Evolutionary conservation across 2,888 invertebrate species (phyloP), one percentile per base, ranked within the genome.

Genomic region (Coecobrya sp.): DNA sequence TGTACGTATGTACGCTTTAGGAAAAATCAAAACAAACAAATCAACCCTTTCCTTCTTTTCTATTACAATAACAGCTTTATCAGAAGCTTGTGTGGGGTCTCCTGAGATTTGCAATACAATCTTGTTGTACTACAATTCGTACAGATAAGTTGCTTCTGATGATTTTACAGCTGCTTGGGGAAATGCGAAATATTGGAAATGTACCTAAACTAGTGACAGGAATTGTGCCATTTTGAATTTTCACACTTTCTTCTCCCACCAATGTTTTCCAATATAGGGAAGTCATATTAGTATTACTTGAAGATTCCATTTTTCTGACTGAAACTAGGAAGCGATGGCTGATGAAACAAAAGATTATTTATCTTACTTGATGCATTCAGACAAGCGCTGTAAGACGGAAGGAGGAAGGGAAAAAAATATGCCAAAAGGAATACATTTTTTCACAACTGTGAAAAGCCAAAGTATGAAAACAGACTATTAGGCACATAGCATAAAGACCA

Each of bases 21-120:
- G 59, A 89, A 68, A 89, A 62, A 89, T 89, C 81, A 89, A 89
- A 89, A 89, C 82, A 89, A 89, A 89, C 89, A 89, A 89, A 89
- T 89, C 89, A 82, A 42, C 89, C 30, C 42, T 84, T 62, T 30
- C 86, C 55, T 73, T 52, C 86, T 30, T n/a, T 36, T 73, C 88
- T 62, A 49, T 52, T 88, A 19, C 52, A 86, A 86, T 68, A 86
- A 86, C 68, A 88, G 49, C 68, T 81, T 81, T 76, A 81, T 89
- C 81, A 68, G 65, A 22, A 45, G 22, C 36, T 25, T 65, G 81
- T 88, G 68, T 68, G 89, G 81, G 89, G 89, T 89, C 89, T 82
- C 62, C 13, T 22, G 79, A 87, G 87, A 87, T 59, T 79, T 79
- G 45, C 59, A 59, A 76, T 25, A 45, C 79, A 76, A 86, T 86